Conservation (phyloP, 2,797 vertebrate genomes). For the Harpagifer antarcticus region DNA sequence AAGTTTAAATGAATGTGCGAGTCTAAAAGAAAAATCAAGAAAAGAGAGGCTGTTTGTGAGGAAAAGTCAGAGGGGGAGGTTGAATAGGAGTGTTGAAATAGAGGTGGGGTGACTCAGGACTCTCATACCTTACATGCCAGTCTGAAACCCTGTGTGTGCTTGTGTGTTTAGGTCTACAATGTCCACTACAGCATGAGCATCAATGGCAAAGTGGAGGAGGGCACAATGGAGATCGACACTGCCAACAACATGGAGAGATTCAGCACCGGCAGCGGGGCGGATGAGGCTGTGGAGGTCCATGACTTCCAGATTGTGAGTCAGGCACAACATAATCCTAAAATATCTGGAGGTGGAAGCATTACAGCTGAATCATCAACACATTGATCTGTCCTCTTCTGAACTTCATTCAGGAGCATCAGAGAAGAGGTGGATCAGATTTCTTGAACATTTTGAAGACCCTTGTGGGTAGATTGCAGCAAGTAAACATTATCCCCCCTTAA, state of each 20-base stretch:
- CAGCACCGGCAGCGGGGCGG: slow-evolving; percentile 90
- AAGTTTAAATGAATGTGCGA: slow-evolving; percentile 31
- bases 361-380: background rate
- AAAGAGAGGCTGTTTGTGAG: slow-evolving; percentile 31
- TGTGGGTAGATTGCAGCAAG: slow-evolving; percentile 27
- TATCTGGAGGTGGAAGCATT: background rate
- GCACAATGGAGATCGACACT: slow-evolving; percentile 94
- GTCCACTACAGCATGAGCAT: slow-evolving; percentile 98
- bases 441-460: slow-evolving; percentile 38
- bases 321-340: background rate
- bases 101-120: slow-evolving; percentile 40
- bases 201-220: slow-evolving; percentile 95
- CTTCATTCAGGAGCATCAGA: background rate
- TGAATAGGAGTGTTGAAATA: slow-evolving; percentile 32
- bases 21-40: slow-evolving; percentile 42
- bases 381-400: background rate
- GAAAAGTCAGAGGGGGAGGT: slow-evolving; percentile 35
- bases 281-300: slow-evolving; percentile 93
- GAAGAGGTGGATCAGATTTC: slow-evolving; percentile 32
- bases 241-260: slow-evolving; percentile 93
- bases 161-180: slow-evolving; percentile 89
- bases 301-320: slow-evolving; percentile 95
- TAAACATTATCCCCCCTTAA: slow-evolving; percentile 40
- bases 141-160: slow-evolving; percentile 51
- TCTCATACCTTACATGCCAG: slow-evolving; percentile 71